Conservation (phyloP, 2,888 invertebrate species). For the Nemotelus pantherinus region DNA sequence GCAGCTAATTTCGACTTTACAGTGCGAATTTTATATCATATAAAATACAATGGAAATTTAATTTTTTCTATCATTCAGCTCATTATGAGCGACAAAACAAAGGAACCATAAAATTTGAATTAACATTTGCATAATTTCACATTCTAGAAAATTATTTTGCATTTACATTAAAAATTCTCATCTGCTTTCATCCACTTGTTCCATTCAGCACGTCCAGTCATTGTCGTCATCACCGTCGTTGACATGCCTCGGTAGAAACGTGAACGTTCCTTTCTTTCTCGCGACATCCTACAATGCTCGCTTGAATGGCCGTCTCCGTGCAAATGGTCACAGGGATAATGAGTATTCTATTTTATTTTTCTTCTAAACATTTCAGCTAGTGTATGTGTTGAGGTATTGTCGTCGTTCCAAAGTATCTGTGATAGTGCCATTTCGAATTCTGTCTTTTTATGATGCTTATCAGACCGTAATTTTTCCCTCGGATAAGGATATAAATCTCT, state of each 20-base stretch:
- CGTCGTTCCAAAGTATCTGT: neutral
- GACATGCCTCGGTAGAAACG: neutral
- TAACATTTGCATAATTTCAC: constrained; percentile 36
- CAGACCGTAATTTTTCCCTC: constrained; percentile 42
- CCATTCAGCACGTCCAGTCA: neutral
- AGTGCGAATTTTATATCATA: too few relatives aligned
- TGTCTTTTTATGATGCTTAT: constrained; percentile 43
- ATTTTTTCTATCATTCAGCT: too few relatives aligned
- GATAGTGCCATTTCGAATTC: constrained; percentile 39
- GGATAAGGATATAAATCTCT: constrained; percentile 42
- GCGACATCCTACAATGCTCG: neutral
- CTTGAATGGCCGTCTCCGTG: neutral
- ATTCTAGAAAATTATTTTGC: constrained; percentile 14
- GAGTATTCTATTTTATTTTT: constrained; percentile 36
- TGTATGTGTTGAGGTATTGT: neutral
- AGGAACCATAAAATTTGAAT: constrained; percentile 16
- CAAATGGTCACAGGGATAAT: constrained; percentile 19
- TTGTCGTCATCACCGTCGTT: constrained; percentile 2
- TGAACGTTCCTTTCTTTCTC: neutral
- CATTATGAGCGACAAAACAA: neutral
- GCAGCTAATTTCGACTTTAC: too few relatives aligned
- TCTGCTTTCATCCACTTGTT: neutral
- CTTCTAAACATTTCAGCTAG: constrained; percentile 12
- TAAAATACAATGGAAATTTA: too few relatives aligned
- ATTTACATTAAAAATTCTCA: constrained; percentile 39